These are phyloP conservation scores for Chloromyia formosa DNA, from an alignment of 2,888 invertebrate species.

Conservation along the genomic window DNA sequence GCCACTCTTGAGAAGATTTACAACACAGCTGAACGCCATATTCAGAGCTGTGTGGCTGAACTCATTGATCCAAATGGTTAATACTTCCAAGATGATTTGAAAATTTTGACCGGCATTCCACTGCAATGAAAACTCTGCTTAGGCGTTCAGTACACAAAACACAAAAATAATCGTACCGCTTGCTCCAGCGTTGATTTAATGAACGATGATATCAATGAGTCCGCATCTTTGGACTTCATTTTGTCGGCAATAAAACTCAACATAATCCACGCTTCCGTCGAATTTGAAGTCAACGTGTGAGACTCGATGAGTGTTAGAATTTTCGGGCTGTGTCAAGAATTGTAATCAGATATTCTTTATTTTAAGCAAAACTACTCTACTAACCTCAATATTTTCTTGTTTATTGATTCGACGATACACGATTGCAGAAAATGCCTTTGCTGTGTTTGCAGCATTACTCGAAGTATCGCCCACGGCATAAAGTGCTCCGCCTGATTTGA, in stretches of 20 bases:
- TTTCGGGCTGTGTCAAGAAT: constrained; percentile 53
- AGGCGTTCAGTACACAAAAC: not conserved
- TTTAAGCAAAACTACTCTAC: not conserved
- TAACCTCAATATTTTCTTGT: constrained; percentile 51
- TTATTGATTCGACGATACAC: constrained; percentile 55
- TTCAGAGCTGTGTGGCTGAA: constrained; percentile 61
- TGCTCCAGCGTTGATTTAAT: constrained; percentile 46
- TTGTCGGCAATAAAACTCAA: constrained; percentile 61
- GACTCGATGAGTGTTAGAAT: constrained; percentile 59
- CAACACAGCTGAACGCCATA: constrained; percentile 58
- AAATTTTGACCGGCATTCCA: constrained; percentile 61
- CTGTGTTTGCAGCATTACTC: constrained; percentile 57
- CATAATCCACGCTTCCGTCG: constrained; percentile 62
- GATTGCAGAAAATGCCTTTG: constrained; percentile 59
- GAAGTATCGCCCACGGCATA: constrained; percentile 61
- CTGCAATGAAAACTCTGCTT: constrained; percentile 49
- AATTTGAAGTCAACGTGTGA: constrained; percentile 59
- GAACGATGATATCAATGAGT: constrained; percentile 56
- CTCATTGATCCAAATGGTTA: constrained; percentile 57
- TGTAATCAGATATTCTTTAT: not conserved
- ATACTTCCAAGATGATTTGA: constrained; percentile 59
- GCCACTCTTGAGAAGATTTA: constrained; percentile 56
- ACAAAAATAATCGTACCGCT: constrained; percentile 38
- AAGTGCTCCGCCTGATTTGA: constrained; percentile 60
- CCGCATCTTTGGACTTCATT: constrained; percentile 57